Percentiles rank a stretch among this genome's conserved stretches.
Conservation (phyloP, 2,797 vertebrate genomes). For the Enteromius unitaeniatus region DNA sequence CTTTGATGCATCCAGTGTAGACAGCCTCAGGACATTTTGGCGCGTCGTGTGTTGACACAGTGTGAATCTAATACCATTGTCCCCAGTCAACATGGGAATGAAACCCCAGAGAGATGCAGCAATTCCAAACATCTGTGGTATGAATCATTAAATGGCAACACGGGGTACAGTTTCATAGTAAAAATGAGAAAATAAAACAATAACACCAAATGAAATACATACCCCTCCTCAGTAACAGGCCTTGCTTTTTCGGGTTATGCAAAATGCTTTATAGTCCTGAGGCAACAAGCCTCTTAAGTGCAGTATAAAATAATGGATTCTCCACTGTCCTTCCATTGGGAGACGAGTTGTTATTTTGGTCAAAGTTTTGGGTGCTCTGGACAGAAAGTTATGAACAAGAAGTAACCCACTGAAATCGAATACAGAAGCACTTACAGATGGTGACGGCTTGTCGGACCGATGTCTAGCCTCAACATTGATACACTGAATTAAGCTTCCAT, state of each 20-base stretch:
- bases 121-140: constrained; percentile 60
- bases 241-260: constrained; percentile 31
- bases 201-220: constrained; percentile 49
- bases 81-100: constrained; percentile 57
- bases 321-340: constrained; percentile 51
- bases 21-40: not conserved
- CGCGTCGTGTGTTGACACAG: not conserved
- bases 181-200: constrained; percentile 57
- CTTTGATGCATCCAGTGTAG: not conserved
- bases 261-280: constrained; percentile 46
- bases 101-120: constrained; percentile 29
- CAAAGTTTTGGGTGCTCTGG: constrained; percentile 47
- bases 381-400: constrained; percentile 52
- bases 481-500: constrained; percentile 47
- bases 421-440: constrained; percentile 49
- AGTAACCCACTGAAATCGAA: constrained; percentile 55
- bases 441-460: constrained; percentile 51
- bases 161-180: constrained; percentile 55
- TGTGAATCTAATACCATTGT: constrained; percentile 51
- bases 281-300: constrained; percentile 52
- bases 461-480: constrained; percentile 56
- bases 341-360: constrained; percentile 62
- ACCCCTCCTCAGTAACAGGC: constrained; percentile 12
- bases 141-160: constrained; percentile 65
- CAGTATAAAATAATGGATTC: constrained; percentile 62